phyloP scores from a whole-genome alignment of 2,888 invertebrate species.

The Rapana venosa region DNA sequence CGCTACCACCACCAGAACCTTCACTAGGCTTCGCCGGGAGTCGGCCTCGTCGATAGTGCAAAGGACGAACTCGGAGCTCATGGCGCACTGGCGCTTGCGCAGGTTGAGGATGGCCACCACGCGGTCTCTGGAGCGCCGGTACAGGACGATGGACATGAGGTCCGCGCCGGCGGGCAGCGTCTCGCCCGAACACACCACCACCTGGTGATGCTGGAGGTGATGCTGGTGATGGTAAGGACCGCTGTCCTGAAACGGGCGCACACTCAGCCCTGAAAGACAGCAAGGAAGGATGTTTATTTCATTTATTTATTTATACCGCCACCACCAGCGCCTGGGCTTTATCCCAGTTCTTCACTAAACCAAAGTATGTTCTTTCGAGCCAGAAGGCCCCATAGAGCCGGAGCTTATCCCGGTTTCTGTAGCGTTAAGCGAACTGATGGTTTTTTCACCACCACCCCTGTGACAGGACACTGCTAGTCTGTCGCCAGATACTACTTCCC shows the following conservation, averaged over 20 bases:
- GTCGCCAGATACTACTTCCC: too few species aligned
- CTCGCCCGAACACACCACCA: background rate
- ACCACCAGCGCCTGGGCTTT: too few species aligned
- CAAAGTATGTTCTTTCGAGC: too few species aligned
- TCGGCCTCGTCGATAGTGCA: constrained; percentile 19
- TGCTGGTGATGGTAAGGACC: too few species aligned
- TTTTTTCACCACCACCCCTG: too few species aligned
- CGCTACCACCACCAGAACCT: background rate
- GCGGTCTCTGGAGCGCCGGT: background rate
- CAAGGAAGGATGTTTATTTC: too few species aligned
- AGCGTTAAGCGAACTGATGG: too few species aligned
- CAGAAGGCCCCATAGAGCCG: too few species aligned
- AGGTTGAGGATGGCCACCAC: background rate
- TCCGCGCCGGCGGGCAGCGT: constrained; percentile 1
- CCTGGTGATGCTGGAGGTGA: constrained; percentile 21
- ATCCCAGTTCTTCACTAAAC: too few species aligned
- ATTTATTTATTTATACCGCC: too few species aligned
- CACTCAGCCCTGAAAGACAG: constrained; percentile 22
- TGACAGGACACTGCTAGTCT: too few species aligned
- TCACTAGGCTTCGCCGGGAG: constrained; percentile 8
- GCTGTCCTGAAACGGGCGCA: constrained; percentile 7
- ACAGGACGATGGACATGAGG: constrained; percentile 28
- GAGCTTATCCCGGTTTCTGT: too few species aligned
- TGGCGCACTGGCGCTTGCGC: constrained; percentile 14
- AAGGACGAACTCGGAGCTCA: background rate